Evolutionary conservation across 2,888 invertebrate species (phyloP), one percentile per base, ranked within the genome.

Genomic region (Cephalotes varians): DNA sequence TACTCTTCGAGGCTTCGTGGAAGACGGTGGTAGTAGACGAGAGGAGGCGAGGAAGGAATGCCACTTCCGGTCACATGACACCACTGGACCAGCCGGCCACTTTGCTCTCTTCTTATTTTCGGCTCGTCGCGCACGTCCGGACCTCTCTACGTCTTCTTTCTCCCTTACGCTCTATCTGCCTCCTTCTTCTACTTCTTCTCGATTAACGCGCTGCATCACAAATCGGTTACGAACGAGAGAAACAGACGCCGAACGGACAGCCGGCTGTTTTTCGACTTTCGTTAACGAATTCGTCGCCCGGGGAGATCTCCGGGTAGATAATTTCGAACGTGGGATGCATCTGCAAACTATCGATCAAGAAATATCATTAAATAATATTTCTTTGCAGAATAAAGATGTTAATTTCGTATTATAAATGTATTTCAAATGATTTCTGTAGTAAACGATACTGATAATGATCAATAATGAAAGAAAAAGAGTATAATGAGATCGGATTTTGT

Each of bases 51-150:
- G 80, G 89, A 87, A 89, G 87, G 88, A 86, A 79, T 91, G 91
- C 91, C 91, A 93, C 94, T 94, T 94, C 94, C 94, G 94, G 94
- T 94, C 94, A 94, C 94, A 94, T 94, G 94, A 94, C 93, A 92
- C 90, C 88, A 85, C 90, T 91, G 91, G 92, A 91, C 92, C 88
- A 91, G 93, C 90, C 93, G 93, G 93, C 93, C 93, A 93, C 94
- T 94, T 94, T 93, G 93, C 94, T 93, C 93, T 93, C 93, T 94
- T 94, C 93, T 94, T 94, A 94, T 94, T 94, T 94, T 94, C 93
- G 93, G 93, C 92, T 92, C 91, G 92, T 92, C 93, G 91, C 92
- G 92, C 93, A 92, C 60, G 65, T 82, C 81, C 92, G 92, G 47
- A 54, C 65, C 74, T 72, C 49, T 83, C 82, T 25, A 72, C 76